Evolutionary conservation across 2,113 vertebrate genomes (phyloP), one percentile per base, ranked within the genome.

Genomic region (Lanius ludovicianus): DNA sequence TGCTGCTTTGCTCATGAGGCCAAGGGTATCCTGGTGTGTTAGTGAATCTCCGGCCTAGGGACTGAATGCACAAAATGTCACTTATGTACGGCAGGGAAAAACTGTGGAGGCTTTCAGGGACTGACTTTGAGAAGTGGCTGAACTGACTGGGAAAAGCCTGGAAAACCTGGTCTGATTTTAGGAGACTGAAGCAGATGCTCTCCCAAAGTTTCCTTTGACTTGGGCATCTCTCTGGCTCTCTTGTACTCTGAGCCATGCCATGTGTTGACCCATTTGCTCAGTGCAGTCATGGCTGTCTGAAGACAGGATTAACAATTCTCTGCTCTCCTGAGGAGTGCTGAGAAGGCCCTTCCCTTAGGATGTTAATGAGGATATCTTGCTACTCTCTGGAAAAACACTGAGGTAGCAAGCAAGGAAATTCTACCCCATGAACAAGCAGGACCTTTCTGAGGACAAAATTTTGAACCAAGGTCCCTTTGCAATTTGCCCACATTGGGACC

Each of bases 401-500:
- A 11, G 1, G 18, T 30, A 68, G 33, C 0, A 0, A 35, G 27
- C 2, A 6, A 50, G 41, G 33, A 68, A 52, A 42, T 79, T 46
- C 10, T 37, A 28, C 20, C 13, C 14, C 1, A 1, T 11, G 20
- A 77, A 10, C 5, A 59, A 31, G 68, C 27, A 83, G 15, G 37
- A 50, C 31, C 23, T 50, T 88, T 50, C 25, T 47, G 49, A 69
- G 21, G n/a, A 41, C 31, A 46, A 37, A 20, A 39, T 75, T 87
- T 81, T 39, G 21, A 44, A 78, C 27, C 11, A 12, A 49, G 14
- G 9, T 68, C 12, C 21, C 15, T 47, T 64, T 39, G 22, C 0
- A 0, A 8, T 74, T 81, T 81, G 30, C 55, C 46, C 7, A 1
- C 0, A 0, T 60, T 39, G 25, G n/a, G 25, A 31, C 47, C 6